Percentiles rank a stretch among this genome's conserved stretches.
phyloP scores from a whole-genome alignment of 2,888 invertebrate genomes.

The Mechanitis mazaeus region DNA sequence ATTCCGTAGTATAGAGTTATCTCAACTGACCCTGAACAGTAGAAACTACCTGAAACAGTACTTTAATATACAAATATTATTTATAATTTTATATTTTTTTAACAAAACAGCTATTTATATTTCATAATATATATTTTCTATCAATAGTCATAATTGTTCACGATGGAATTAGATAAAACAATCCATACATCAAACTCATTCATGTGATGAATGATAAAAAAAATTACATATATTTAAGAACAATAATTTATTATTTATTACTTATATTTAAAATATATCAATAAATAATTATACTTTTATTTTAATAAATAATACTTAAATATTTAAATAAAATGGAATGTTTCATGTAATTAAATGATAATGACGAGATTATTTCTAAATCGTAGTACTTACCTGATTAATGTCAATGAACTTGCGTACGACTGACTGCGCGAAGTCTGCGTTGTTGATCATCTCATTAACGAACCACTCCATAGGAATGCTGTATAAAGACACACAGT shows the following conservation, averaged over 20 bases:
- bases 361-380: background rate
- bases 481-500: constrained; percentile 36
- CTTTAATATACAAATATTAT: too few species aligned
- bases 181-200: background rate
- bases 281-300: too few species aligned
- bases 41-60: too few species aligned
- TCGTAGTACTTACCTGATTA: constrained; percentile 57
- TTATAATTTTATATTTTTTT: too few species aligned
- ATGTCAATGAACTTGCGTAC: constrained; percentile 77
- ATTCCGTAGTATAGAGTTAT: too few species aligned
- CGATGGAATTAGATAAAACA: background rate
- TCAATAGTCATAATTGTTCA: too few species aligned
- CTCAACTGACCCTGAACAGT: too few species aligned
- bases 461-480: constrained; percentile 74
- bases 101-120: too few species aligned
- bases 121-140: too few species aligned
- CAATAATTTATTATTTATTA: too few species aligned
- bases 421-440: constrained; percentile 75
- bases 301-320: background rate
- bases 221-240: too few species aligned
- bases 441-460: constrained; percentile 76
- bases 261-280: background rate
- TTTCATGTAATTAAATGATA: background rate
- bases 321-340: too few species aligned
- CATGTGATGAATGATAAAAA: background rate